phyloP scores from a whole-genome alignment of 2,113 vertebrate genomes.

The Elachura formosa region DNA sequence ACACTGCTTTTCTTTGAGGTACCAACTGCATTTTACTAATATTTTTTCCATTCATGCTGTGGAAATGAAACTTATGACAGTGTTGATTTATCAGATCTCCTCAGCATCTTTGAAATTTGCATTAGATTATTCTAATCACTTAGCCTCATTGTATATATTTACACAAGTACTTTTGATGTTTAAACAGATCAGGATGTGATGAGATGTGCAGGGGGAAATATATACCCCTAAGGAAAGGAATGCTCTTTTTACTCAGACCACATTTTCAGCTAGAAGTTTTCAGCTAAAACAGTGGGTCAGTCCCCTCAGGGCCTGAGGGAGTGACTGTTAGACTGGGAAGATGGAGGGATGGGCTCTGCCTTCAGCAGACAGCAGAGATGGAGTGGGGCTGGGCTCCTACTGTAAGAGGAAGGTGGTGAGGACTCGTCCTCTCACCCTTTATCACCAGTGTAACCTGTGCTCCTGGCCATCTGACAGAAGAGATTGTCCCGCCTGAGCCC shows the following conservation, averaged over 20 bases:
- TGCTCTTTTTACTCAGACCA: not conserved
- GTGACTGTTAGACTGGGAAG: not conserved
- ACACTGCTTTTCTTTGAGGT: slow-evolving; percentile 39
- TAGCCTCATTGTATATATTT: slow-evolving; percentile 49
- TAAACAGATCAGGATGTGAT: not conserved
- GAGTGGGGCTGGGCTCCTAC: accelerated
- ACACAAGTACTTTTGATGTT: slow-evolving; percentile 35
- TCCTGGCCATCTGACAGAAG: not conserved
- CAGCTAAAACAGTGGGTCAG: not conserved
- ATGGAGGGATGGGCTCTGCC: not conserved
- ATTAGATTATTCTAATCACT: slow-evolving; percentile 54
- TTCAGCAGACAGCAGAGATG: not conserved
- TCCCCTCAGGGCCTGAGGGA: not conserved
- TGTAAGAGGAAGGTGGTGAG: accelerated
- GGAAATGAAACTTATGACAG: slow-evolving; percentile 14
- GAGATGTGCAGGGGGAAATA: not conserved
- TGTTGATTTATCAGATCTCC: slow-evolving; percentile 43
- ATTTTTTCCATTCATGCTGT: slow-evolving; percentile 16
- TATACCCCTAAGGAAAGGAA: not conserved
- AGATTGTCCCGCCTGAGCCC: not conserved
- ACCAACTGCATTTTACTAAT: not conserved
- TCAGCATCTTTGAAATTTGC: slow-evolving; percentile 43
- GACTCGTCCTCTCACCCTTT: not conserved
- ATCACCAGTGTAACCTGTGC: accelerated
- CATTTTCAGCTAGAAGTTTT: not conserved